Evolutionary conservation across 2,113 vertebrate species (phyloP).

Genomic region (Cavia porcellus): DNA sequence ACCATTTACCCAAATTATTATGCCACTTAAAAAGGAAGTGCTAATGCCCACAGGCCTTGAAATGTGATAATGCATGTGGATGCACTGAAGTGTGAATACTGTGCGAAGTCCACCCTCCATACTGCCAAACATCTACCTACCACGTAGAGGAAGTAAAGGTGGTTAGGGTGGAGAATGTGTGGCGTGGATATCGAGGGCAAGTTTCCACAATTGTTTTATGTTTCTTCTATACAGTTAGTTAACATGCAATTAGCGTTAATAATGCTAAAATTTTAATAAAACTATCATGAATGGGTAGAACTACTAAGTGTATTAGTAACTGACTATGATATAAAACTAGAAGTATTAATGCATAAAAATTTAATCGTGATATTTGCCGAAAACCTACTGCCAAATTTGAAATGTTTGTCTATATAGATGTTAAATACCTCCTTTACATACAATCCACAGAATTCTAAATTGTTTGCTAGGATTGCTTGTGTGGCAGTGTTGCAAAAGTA

Average conservation of each 20-base stretch:
- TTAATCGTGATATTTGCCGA: background rate
- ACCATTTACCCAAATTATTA: slow-evolving; percentile 88
- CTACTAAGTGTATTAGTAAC: background rate
- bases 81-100: slow-evolving; percentile 81
- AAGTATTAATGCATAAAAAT: background rate
- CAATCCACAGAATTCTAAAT: background rate
- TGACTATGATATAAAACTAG: background rate
- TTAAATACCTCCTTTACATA: background rate
- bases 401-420: background rate
- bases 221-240: background rate
- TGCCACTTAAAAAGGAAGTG: slow-evolving; percentile 88
- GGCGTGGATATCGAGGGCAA: background rate
- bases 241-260: background rate
- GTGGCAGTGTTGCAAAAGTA: background rate
- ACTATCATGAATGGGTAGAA: background rate
- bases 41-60: slow-evolving; percentile 87
- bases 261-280: background rate
- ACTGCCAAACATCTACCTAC: slow-evolving; percentile 68
- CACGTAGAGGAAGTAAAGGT: slow-evolving; percentile 17
- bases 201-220: slow-evolving; percentile 45
- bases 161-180: background rate
- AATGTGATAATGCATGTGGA: slow-evolving; percentile 87
- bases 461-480: background rate
- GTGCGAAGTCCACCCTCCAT: slow-evolving; percentile 75
- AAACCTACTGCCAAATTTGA: slow-evolving; percentile 8